A percentile compares a stretch with the other conserved stretches of the same genome.
These are phyloP conservation scores for Eurypyga helias DNA, from an alignment of 2,113 vertebrate species.

Conservation along the genomic window DNA sequence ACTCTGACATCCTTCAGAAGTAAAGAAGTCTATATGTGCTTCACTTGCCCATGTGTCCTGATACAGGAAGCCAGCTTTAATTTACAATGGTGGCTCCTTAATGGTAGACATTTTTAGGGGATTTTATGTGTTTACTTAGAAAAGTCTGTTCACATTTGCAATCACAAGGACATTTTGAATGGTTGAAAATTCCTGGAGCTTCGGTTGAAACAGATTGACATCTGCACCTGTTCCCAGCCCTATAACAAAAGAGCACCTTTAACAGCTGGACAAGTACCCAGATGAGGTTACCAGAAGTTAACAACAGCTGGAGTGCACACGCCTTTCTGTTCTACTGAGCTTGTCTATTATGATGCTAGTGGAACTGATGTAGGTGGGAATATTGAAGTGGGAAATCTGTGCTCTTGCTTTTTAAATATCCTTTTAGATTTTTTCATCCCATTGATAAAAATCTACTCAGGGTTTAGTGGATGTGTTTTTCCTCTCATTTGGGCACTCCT, in stretches of 20 bases:
- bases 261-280: neutral
- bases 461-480: neutral
- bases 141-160: neutral
- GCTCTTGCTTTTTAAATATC: neutral
- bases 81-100: neutral
- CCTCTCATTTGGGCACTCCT: neutral
- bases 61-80: neutral
- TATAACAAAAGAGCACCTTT: neutral
- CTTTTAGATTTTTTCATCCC: neutral
- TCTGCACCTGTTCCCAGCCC: neutral
- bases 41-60: neutral
- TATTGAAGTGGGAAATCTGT: neutral
- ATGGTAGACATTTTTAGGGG: neutral
- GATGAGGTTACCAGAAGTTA: neutral
- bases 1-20: neutral
- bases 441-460: neutral
- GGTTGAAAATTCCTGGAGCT: neutral
- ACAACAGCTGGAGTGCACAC: neutral
- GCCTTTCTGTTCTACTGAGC: neutral
- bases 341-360: neutral
- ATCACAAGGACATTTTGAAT: neutral
- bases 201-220: neutral
- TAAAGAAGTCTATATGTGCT: neutral
- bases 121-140: neutral
- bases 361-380: neutral